phyloP scores from a whole-genome alignment of 2,888 invertebrate genomes.

The Hybos culiciformis region DNA sequence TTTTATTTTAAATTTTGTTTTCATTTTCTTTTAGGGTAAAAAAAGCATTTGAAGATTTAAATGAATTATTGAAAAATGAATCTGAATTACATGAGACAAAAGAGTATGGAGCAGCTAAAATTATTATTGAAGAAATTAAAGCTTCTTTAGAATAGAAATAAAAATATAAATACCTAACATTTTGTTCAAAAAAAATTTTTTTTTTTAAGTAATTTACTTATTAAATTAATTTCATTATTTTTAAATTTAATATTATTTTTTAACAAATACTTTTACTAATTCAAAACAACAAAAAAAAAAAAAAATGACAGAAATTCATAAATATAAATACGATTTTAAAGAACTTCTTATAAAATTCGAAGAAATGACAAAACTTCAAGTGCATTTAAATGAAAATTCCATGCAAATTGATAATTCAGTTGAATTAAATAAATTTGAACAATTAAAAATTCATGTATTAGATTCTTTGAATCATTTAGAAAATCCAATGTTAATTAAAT shows the following conservation, averaged over 20 bases:
- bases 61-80: conserved; percentile 57
- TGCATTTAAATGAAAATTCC: too few species aligned
- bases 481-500: background rate
- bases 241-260: background rate
- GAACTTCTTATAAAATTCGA: too few species aligned
- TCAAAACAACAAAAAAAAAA: background rate
- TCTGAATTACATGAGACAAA: conserved; percentile 60
- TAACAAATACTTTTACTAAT: background rate
- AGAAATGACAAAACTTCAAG: too few species aligned
- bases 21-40: conserved; percentile 36
- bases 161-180: background rate
- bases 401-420: too few species aligned
- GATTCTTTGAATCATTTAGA: background rate
- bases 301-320: background rate
- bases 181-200: background rate
- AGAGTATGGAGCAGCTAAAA: conserved; percentile 54
- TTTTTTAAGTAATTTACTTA: background rate
- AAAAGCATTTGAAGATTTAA: conserved; percentile 64
- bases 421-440: background rate
- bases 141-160: conserved; percentile 22
- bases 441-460: background rate
- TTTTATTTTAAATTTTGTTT: background rate
- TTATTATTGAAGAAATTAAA: conserved; percentile 53
- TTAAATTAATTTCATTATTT: background rate
- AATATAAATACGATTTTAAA: background rate